These are phyloP conservation scores for Tachysurus fulvidraco DNA, from an alignment of 2,113 vertebrate species.

Conservation along the genomic window DNA sequence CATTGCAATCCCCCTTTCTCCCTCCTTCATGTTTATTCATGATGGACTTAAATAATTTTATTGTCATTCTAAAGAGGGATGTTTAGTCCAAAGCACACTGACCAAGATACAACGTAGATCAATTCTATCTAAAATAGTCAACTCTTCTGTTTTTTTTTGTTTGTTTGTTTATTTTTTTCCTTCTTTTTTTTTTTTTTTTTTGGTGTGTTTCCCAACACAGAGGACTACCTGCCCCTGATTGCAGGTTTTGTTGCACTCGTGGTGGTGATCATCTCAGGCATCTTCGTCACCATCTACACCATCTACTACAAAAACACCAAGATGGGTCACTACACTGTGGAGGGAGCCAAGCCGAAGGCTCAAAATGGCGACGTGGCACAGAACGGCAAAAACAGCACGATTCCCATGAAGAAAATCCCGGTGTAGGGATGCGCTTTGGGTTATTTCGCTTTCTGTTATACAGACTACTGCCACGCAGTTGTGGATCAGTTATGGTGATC, in stretches of 20 bases:
- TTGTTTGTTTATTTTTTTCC: background rate
- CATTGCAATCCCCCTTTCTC: background rate
- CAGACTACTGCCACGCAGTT: background rate
- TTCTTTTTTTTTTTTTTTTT: conserved; percentile 5
- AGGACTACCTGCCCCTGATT: conserved; percentile 75
- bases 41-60: background rate
- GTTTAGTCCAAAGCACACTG: background rate
- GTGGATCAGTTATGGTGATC: background rate
- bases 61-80: background rate
- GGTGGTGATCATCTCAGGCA: conserved; percentile 65
- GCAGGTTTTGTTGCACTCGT: conserved; percentile 71
- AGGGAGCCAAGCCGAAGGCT: conserved; percentile 62
- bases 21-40: background rate
- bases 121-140: background rate
- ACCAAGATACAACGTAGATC: background rate
- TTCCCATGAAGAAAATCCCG: conserved; percentile 71
- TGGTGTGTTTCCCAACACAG: conserved; percentile 57
- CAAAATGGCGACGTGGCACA: conserved; percentile 68
- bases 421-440: conserved; percentile 43
- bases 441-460: conserved; percentile 25
- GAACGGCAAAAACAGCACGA: conserved; percentile 65
- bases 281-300: conserved; percentile 72
- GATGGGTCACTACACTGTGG: conserved; percentile 71
- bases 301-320: conserved; percentile 79
- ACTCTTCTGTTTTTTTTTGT: background rate